Conservation (phyloP, 2,797 vertebrate genomes). For the Bradypodion ventrale region DNA sequence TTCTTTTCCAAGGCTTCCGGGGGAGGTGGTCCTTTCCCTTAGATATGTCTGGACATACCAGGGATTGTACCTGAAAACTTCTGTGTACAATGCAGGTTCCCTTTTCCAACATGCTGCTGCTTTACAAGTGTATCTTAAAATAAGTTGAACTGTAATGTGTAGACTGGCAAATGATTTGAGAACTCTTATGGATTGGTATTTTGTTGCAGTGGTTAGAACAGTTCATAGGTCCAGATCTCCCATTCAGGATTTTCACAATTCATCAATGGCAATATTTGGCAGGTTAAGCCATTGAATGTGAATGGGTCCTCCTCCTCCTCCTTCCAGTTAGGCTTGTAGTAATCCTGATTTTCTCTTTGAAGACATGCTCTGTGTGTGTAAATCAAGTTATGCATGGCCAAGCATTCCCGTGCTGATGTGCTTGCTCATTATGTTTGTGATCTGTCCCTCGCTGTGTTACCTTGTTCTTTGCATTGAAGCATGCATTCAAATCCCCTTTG, state of each 20-base stretch:
- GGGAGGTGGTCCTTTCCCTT: neutral
- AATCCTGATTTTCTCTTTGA: neutral
- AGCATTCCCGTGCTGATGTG: neutral
- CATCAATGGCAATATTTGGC: no score
- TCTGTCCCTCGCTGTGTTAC: neutral
- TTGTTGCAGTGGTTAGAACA: no score
- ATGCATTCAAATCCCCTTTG: neutral
- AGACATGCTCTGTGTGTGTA: neutral
- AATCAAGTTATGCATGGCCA: no score
- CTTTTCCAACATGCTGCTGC: no score
- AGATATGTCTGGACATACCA: neutral
- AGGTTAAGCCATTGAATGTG: neutral
- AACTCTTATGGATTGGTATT: neutral
- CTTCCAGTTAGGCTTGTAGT: neutral
- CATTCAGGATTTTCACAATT: neutral
- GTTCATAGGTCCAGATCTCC: neutral
- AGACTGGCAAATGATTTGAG: no score
- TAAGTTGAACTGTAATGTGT: no score
- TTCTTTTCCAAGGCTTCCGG: no score
- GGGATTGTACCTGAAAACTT: neutral
- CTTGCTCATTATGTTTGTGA: neutral
- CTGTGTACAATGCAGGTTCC: no score
- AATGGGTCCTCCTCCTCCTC: neutral
- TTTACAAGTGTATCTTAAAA: no score
- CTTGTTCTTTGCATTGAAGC: neutral